These are phyloP conservation scores for Steinernema feltiae DNA, from an alignment of 1,140 invertebrate species.

Conservation along the genomic window DNA sequence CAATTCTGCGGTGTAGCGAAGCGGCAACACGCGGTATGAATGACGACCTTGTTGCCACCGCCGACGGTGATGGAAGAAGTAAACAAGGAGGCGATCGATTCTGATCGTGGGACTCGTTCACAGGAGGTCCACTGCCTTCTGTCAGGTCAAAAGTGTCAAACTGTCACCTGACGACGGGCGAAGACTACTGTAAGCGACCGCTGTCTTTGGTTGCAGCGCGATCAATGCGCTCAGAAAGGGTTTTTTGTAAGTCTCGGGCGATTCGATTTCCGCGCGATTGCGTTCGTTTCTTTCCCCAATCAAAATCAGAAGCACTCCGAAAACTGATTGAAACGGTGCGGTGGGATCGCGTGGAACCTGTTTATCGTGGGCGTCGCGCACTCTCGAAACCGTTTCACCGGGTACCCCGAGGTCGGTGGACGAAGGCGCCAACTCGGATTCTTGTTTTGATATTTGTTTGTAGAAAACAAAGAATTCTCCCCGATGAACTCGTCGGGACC, in stretches of 20 bases:
- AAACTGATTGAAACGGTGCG: not conserved
- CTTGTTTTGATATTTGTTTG: too few species aligned
- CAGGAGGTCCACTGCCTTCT: not conserved
- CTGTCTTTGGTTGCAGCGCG: not conserved
- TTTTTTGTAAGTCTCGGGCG: not conserved
- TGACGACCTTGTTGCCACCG: not conserved
- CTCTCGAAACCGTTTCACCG: not conserved
- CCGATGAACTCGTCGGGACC: too few species aligned
- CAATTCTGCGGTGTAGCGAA: too few species aligned
- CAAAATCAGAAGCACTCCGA: not conserved
- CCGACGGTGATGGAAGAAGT: not conserved
- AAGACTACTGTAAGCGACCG: too few species aligned
- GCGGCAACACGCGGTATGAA: not conserved
- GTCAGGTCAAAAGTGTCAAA: constrained; percentile 1
- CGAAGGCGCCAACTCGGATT: not conserved
- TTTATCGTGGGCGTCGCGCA: not conserved
- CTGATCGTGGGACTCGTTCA: not conserved
- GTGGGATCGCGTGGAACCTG: not conserved
- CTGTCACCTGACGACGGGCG: not conserved
- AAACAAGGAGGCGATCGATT: not conserved
- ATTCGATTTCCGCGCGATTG: not conserved
- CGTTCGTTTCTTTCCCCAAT: too few species aligned
- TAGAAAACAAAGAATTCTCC: too few species aligned
- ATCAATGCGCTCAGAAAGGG: not conserved
- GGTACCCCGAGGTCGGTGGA: not conserved